Evolutionary conservation across 2,797 vertebrate species (phyloP).

Genomic region (Artibeus jamaicensis): DNA sequence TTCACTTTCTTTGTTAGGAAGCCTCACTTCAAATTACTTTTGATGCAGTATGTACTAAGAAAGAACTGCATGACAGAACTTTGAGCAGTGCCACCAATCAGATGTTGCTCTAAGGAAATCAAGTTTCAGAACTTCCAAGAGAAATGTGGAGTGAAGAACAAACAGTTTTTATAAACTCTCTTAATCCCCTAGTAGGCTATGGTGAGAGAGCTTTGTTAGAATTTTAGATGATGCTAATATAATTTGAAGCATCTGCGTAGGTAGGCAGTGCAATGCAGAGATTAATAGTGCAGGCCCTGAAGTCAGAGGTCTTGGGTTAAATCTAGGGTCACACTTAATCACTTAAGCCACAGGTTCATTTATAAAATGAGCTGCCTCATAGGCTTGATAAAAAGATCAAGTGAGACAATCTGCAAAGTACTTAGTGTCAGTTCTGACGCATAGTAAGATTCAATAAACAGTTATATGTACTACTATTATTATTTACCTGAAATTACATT

Average conservation of each 20-base stretch:
- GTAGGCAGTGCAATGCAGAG: neutral
- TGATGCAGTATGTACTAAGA: neutral
- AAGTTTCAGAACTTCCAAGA: neutral
- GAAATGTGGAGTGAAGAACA: constrained; percentile 3
- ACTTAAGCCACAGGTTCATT: neutral
- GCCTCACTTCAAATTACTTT: constrained; percentile 16
- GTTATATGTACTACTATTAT: neutral
- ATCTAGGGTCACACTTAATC: constrained; percentile 28
- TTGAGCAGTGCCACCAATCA: neutral
- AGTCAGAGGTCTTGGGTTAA: constrained; percentile 9
- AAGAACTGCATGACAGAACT: constrained; percentile 9
- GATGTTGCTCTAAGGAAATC: constrained; percentile 22
- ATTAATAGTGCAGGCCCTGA: neutral
- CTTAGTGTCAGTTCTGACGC: neutral
- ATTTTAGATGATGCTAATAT: neutral
- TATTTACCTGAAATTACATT: neutral
- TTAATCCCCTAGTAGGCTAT: neutral
- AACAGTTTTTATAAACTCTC: neutral
- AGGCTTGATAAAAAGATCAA: neutral
- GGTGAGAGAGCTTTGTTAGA: neutral
- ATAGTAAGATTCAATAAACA: neutral
- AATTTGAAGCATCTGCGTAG: constrained; percentile 23
- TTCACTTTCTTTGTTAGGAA: constrained; percentile 32
- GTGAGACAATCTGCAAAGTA: constrained; percentile 19
- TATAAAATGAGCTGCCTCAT: neutral